Evolutionary conservation across 2,888 invertebrate genomes (phyloP).

Genomic region (Allophyes oxyacanthae): DNA sequence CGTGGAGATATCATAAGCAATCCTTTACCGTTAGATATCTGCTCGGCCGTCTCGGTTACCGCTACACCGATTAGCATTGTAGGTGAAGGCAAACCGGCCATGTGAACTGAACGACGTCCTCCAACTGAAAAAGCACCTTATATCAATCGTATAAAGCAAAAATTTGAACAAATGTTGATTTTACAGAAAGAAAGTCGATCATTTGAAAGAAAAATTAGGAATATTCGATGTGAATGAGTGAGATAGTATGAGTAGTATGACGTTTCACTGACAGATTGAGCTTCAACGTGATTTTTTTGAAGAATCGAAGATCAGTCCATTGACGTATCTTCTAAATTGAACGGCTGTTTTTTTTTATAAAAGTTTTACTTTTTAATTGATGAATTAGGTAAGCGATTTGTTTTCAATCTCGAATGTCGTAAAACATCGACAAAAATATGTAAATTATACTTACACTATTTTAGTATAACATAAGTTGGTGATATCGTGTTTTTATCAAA

Average conservation of each 20-base stretch:
- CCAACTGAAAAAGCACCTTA: conserved; percentile 36
- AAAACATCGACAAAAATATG: too few relatives aligned
- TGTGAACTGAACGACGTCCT: conserved; percentile 35
- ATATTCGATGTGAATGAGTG: not conserved
- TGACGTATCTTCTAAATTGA: too few relatives aligned
- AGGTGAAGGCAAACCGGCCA: conserved; percentile 82
- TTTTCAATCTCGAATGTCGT: too few relatives aligned
- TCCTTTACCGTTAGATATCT: conserved; percentile 79
- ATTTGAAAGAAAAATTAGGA: conserved; percentile 27
- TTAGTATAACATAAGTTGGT: too few relatives aligned
- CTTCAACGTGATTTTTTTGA: too few relatives aligned
- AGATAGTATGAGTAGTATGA: not conserved
- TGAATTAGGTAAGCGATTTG: too few relatives aligned
- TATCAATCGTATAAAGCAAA: not conserved
- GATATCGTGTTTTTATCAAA: too few relatives aligned
- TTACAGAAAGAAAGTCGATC: conserved; percentile 52
- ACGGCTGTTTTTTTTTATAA: too few relatives aligned
- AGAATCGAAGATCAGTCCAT: too few relatives aligned
- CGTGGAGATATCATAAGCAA: conserved; percentile 49
- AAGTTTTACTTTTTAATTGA: too few relatives aligned
- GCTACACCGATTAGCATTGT: conserved; percentile 79
- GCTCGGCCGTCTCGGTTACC: conserved; percentile 59
- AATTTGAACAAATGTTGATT: conserved; percentile 7
- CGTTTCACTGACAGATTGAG: too few relatives aligned
- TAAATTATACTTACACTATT: too few relatives aligned